A percentile compares a stretch with the other conserved stretches of the same genome.
Evolutionary conservation across 2,113 vertebrate genomes (phyloP).

Genomic region (Chlamydotis undulata): DNA sequence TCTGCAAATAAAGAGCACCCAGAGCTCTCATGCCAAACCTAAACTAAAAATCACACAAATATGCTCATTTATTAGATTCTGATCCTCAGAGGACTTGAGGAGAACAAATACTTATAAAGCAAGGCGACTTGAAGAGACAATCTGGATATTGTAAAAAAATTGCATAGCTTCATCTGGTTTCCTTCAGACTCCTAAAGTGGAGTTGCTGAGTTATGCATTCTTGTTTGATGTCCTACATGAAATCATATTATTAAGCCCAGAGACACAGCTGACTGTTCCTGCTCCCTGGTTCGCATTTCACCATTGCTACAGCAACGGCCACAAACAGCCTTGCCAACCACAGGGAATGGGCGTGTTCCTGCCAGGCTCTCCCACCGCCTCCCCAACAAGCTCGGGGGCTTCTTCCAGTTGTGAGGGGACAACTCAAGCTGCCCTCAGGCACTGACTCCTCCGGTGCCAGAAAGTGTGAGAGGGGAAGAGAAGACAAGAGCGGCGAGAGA

Average conservation of each 20-base stretch:
- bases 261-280: slow-evolving; percentile 33
- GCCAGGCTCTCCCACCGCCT: fast-evolving
- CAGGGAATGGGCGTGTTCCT: neutral
- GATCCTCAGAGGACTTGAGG: neutral
- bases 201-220: slow-evolving; percentile 67
- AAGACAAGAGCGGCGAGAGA: no score
- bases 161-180: slow-evolving; percentile 55
- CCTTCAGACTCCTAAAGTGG: slow-evolving; percentile 36
- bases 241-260: slow-evolving; percentile 58
- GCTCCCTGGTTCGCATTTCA: neutral
- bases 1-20: neutral
- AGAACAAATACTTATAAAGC: neutral
- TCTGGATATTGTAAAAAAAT: neutral
- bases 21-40: neutral
- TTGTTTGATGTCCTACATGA: slow-evolving; percentile 65
- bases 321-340: slow-evolving; percentile 35
- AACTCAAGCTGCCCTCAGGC: neutral
- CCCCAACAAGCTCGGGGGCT: neutral
- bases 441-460: neutral
- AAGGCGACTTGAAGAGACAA: neutral
- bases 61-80: neutral
- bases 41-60: neutral
- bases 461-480: neutral
- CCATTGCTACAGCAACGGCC: slow-evolving; percentile 11
- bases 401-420: neutral